Evolutionary conservation across 2,888 invertebrate genomes (phyloP).

Genomic region (Drosophila paracracens): DNA sequence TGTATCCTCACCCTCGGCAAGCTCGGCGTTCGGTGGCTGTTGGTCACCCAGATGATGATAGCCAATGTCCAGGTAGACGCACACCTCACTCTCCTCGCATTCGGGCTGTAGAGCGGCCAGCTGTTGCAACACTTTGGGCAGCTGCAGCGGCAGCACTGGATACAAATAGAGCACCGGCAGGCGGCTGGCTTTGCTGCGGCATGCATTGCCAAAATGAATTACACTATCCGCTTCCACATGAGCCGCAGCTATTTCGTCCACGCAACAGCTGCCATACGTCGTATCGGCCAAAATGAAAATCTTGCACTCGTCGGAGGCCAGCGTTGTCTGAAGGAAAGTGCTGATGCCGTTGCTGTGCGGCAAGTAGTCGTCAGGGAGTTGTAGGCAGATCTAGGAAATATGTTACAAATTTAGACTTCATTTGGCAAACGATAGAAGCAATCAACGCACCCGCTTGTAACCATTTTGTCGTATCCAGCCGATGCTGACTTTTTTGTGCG

Average conservation of each 20-base stretch:
- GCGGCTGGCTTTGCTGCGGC: conserved; percentile 90
- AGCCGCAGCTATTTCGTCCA: conserved; percentile 91
- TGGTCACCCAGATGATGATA: conserved; percentile 88
- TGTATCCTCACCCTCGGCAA: conserved; percentile 46
- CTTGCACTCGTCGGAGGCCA: conserved; percentile 67
- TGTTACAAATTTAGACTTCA: background rate
- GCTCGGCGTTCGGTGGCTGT: conserved; percentile 20
- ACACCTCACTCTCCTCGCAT: conserved; percentile 84
- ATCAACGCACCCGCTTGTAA: conserved; percentile 87
- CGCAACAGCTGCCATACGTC: conserved; percentile 92
- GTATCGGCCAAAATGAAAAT: conserved; percentile 95
- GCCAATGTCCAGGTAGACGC: conserved; percentile 89
- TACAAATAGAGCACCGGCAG: conserved; percentile 92
- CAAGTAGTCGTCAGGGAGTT: conserved; percentile 95
- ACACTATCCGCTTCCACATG: conserved; percentile 94
- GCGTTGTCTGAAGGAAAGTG: conserved; percentile 85
- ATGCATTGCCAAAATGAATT: conserved; percentile 96
- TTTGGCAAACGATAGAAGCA: too few species aligned
- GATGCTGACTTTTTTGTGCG: conserved; percentile 76
- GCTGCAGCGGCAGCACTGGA: conserved; percentile 87
- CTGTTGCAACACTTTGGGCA: conserved; percentile 84
- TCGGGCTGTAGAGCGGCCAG: conserved; percentile 79
- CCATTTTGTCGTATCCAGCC: conserved; percentile 90
- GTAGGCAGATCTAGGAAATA: conserved; percentile 91
- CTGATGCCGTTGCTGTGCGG: conserved; percentile 89